These are phyloP conservation scores for Staurois parvus DNA, from an alignment of 2,797 vertebrate genomes.

Conservation along the genomic window DNA sequence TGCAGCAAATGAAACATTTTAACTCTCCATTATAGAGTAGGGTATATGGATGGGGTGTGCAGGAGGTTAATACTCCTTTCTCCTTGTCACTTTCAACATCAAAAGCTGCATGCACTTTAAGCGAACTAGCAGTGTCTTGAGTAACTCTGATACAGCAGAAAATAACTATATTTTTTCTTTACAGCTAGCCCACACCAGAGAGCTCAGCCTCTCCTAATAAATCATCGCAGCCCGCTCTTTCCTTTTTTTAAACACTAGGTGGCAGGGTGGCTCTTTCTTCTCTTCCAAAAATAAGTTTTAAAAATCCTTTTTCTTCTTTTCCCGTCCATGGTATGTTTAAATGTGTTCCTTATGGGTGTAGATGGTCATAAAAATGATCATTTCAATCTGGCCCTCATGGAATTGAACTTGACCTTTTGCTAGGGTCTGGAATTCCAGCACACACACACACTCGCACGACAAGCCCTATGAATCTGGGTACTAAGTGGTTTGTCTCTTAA, in stretches of 20 bases:
- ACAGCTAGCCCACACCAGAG: slow-evolving; percentile 67
- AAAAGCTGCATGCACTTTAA: slow-evolving; percentile 71
- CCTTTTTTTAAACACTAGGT: slow-evolving; percentile 68
- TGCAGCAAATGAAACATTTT: slow-evolving; percentile 69
- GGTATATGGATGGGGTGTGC: slow-evolving; percentile 67
- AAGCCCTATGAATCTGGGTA: slow-evolving; percentile 51
- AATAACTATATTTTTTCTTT: slow-evolving; percentile 72
- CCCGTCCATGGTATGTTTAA: slow-evolving; percentile 52
- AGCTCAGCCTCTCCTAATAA: slow-evolving; percentile 71
- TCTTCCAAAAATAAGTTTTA: neutral
- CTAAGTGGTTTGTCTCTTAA: slow-evolving; percentile 53
- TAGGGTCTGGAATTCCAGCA: slow-evolving; percentile 57
- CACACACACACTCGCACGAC: slow-evolving; percentile 52
- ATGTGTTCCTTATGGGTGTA: slow-evolving; percentile 60
- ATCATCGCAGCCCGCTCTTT: slow-evolving; percentile 68
- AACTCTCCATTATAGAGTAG: slow-evolving; percentile 73
- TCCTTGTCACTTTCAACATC: slow-evolving; percentile 69
- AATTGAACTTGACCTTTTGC: slow-evolving; percentile 62
- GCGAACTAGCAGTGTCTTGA: slow-evolving; percentile 71
- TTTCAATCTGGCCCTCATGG: slow-evolving; percentile 60
- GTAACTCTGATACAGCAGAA: slow-evolving; percentile 68
- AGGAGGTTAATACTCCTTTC: slow-evolving; percentile 67
- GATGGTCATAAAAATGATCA: slow-evolving; percentile 60
- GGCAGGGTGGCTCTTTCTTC: slow-evolving; percentile 70
- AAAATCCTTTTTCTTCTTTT: neutral